Conservation (phyloP, 2,888 invertebrate genomes). For the Autographa pulchrina region DNA sequence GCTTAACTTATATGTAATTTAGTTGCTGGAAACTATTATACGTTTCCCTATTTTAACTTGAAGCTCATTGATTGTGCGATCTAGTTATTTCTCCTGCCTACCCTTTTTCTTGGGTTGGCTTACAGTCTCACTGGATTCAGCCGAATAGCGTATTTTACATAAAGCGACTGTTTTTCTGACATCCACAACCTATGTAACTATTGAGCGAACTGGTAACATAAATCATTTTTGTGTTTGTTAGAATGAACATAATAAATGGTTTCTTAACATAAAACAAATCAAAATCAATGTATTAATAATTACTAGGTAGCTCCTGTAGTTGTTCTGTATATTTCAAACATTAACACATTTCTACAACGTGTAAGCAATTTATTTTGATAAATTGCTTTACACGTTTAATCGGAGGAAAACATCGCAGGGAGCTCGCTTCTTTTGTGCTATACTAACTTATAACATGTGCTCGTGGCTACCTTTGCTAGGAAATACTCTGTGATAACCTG, state of each 20-base stretch:
- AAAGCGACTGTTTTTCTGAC: no score
- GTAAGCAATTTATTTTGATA: constrained; percentile 56
- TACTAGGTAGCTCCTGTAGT: constrained; percentile 33
- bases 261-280: constrained; percentile 4
- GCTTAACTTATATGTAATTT: neutral
- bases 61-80: no score
- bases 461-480: neutral
- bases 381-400: constrained; percentile 55
- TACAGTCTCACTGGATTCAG: no score
- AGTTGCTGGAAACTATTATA: neutral
- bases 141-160: no score
- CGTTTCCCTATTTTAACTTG: no score
- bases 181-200: no score
- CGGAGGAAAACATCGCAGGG: constrained; percentile 52
- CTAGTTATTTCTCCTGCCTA: no score
- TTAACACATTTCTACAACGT: constrained; percentile 50
- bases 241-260: neutral
- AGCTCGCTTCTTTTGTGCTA: constrained; percentile 36
- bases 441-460: neutral
- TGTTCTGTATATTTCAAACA: constrained; percentile 45
- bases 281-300: constrained; percentile 17
- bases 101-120: no score
- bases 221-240: neutral
- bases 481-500: neutral
- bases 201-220: neutral